A percentile compares a stretch with the other conserved stretches of the same genome.
Evolutionary conservation across 2,113 vertebrate species (phyloP).

Genomic region (Mellivora capensis): DNA sequence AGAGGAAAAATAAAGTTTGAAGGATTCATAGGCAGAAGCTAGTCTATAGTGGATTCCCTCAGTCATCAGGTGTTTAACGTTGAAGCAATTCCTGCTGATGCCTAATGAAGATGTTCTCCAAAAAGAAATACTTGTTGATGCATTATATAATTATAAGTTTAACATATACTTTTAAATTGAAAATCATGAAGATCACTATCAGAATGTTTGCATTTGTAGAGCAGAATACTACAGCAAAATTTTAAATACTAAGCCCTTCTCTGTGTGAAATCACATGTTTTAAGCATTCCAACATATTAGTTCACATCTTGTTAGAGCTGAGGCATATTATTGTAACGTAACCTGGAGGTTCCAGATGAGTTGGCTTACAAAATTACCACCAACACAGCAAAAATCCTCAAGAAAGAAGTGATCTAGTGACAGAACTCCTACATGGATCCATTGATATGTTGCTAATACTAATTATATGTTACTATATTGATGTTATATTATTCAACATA

Average conservation of each 20-base stretch:
- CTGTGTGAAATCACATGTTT: neutral
- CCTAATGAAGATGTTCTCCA: neutral
- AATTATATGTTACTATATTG: neutral
- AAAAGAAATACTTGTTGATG: neutral
- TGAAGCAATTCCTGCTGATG: neutral
- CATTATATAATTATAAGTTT: neutral
- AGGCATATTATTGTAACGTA: neutral
- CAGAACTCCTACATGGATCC: neutral
- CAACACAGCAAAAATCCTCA: neutral
- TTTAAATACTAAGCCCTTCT: neutral
- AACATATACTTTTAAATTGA: neutral
- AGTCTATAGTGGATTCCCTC: neutral
- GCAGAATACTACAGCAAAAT: neutral
- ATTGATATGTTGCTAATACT: neutral
- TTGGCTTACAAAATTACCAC: neutral
- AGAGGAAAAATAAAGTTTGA: neutral
- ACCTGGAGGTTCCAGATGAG: neutral
- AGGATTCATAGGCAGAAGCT: neutral
- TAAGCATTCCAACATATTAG: neutral
- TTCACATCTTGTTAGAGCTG: neutral
- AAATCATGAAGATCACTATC: neutral
- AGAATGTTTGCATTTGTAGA: neutral
- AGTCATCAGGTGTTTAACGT: neutral
- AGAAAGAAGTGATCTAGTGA: neutral
- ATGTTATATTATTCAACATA: neutral